Conservation (phyloP, 2,797 vertebrate species). For the Spea hammondii region DNA sequence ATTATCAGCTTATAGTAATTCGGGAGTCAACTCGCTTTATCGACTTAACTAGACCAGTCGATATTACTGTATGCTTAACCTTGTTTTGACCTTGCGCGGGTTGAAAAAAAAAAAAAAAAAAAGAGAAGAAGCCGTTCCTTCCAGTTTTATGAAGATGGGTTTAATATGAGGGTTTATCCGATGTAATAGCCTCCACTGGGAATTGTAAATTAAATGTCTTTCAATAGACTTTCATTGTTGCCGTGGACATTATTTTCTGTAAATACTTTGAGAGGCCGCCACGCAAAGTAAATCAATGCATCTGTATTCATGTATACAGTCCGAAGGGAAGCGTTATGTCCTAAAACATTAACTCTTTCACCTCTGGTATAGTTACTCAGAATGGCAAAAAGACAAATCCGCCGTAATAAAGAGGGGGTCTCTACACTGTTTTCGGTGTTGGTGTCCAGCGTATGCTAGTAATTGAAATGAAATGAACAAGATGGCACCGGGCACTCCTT, state of each 20-base stretch:
- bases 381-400: too few relatives aligned
- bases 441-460: too few relatives aligned
- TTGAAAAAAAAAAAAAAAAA: neutral
- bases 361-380: too few relatives aligned
- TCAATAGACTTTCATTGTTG: constrained; percentile 19
- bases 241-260: constrained; percentile 12
- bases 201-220: constrained; percentile 44
- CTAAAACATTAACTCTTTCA: too few relatives aligned
- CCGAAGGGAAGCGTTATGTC: neutral
- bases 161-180: constrained; percentile 34
- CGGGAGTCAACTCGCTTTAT: constrained; percentile 20
- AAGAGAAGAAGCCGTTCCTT: constrained; percentile 20
- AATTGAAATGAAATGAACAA: too few relatives aligned
- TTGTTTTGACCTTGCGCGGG: constrained; percentile 39
- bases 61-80: constrained; percentile 41
- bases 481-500: too few relatives aligned
- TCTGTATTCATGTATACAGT: neutral
- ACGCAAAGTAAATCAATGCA: constrained; percentile 24
- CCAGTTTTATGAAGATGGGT: constrained; percentile 38
- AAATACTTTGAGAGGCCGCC: constrained; percentile 18
- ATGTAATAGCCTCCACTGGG: constrained; percentile 16
- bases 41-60: constrained; percentile 28
- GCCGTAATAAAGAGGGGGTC: too few relatives aligned
- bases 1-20: constrained; percentile 6
- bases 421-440: too few relatives aligned